Conservation (phyloP, 2,888 invertebrate species). For the Chrysina gloriosa region DNA sequence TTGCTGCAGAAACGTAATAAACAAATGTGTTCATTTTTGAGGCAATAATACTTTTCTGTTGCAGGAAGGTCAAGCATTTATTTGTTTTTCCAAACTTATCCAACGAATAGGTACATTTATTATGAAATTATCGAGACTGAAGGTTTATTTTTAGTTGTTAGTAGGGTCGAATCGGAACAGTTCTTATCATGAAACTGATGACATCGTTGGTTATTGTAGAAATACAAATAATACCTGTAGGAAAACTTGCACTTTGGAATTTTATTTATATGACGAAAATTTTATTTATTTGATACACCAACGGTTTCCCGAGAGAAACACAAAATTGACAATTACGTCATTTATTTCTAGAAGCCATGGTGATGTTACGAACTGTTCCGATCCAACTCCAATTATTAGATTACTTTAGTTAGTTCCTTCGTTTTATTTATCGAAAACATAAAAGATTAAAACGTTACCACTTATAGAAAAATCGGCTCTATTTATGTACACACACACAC, state of each 20-base stretch:
- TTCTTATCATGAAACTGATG: too few species aligned
- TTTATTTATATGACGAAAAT: too few species aligned
- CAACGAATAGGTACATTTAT: constrained; percentile 15
- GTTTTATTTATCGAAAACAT: constrained; percentile 23
- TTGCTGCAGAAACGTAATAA: constrained; percentile 17
- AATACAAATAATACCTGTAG: too few species aligned
- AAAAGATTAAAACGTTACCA: constrained; percentile 5
- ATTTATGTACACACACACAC: constrained; percentile 6
- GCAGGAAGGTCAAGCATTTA: constrained; percentile 34
- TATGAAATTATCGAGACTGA: constrained; percentile 40
- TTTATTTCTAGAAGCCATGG: too few species aligned
- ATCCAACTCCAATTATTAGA: too few species aligned
- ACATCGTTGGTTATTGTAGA: too few species aligned
- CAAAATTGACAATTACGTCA: too few species aligned
- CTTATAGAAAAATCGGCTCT: neutral
- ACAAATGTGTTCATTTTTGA: constrained; percentile 37
- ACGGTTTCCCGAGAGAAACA: too few species aligned
- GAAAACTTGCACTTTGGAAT: too few species aligned
- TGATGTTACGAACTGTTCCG: too few species aligned
- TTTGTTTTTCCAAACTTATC: constrained; percentile 3
- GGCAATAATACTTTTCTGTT: constrained; percentile 29
- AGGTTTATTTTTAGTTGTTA: constrained; percentile 28
- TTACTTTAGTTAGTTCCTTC: constrained; percentile 21
- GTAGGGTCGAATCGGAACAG: too few species aligned
- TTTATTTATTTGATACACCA: too few species aligned